phyloP scores from a whole-genome alignment of 2,113 vertebrate species.

The Pterocles burchelli region DNA sequence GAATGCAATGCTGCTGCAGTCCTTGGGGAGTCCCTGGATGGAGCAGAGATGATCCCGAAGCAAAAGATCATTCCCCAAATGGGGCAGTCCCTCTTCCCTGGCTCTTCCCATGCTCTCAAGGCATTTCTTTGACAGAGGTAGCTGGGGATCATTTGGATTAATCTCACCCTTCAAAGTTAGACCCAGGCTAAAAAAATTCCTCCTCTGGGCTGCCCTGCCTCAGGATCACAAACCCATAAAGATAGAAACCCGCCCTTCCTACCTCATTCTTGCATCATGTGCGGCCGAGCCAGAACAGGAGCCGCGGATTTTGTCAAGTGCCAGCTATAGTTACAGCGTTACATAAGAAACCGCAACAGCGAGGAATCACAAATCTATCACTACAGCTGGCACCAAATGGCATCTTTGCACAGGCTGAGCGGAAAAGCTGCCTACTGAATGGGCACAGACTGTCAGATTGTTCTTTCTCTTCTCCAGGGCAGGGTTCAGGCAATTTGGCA shows the following conservation, averaged over 20 bases:
- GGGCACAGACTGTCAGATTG: neutral
- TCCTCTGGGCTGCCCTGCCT: neutral
- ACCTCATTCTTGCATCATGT: conserved; percentile 44
- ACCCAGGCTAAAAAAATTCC: neutral
- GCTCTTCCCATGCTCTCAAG: neutral
- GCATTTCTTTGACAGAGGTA: neutral
- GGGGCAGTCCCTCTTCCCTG: neutral
- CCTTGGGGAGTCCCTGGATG: neutral
- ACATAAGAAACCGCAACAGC: conserved; percentile 54
- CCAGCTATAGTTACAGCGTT: conserved; percentile 44
- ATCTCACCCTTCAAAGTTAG: neutral
- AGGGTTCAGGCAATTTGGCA: conserved; percentile 50
- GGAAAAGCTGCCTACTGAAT: conserved; percentile 36
- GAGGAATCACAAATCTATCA: conserved; percentile 56
- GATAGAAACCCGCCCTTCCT: neutral
- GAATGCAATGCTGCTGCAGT: neutral
- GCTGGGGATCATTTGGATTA: neutral
- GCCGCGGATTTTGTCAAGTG: neutral
- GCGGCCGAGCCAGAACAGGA: conserved; percentile 46
- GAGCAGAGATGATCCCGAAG: neutral
- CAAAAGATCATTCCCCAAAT: neutral
- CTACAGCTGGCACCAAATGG: conserved; percentile 34
- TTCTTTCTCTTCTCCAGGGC: conserved; percentile 32
- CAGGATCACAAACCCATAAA: neutral
- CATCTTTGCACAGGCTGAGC: neutral